Percentiles rank a stretch among this genome's conserved stretches.
Conservation (phyloP, 37 sponge, comb jelly and placozoan species). For the Agelas oroides region DNA sequence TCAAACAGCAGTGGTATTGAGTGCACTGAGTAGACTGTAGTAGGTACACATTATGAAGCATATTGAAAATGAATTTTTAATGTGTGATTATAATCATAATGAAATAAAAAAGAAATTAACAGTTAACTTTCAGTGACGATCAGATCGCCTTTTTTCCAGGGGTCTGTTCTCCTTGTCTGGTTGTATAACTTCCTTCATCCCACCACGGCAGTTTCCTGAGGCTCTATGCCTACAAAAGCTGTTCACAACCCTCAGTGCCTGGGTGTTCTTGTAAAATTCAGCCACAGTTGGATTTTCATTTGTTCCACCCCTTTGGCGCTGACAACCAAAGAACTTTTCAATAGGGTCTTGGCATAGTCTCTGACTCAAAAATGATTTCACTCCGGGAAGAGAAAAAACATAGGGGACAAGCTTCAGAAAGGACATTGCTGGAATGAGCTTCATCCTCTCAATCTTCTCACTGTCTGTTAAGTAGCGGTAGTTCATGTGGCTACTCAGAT, state of each 20-base stretch:
- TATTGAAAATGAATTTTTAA: too few relatives aligned
- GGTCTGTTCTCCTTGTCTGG: constrained; percentile 14
- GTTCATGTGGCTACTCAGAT: constrained; percentile 9
- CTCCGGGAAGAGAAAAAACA: constrained; percentile 2
- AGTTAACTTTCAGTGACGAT: too few relatives aligned
- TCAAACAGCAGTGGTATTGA: too few relatives aligned
- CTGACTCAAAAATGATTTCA: background rate
- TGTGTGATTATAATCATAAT: too few relatives aligned
- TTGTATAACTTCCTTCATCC: background rate
- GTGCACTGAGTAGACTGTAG: too few relatives aligned
- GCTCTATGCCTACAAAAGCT: background rate
- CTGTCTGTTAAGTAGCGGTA: background rate
- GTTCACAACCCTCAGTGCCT: constrained; percentile 34
- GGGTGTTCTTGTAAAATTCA: constrained; percentile 18
- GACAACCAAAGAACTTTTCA: constrained; percentile 36
- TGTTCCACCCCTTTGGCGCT: constrained; percentile 19
- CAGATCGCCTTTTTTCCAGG: background rate
- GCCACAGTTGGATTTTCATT: constrained; percentile 21
- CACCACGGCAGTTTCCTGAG: constrained; percentile 17
- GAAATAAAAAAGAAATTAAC: too few relatives aligned
- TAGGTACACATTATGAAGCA: too few relatives aligned
- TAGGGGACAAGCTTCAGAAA: constrained; percentile 9
- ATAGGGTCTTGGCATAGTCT: constrained; percentile 6
- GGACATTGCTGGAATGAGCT: background rate
- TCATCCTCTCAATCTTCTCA: background rate